phyloP scores from a whole-genome alignment of 2,797 vertebrate genomes.

The Oryzias dopingdopingensis region DNA sequence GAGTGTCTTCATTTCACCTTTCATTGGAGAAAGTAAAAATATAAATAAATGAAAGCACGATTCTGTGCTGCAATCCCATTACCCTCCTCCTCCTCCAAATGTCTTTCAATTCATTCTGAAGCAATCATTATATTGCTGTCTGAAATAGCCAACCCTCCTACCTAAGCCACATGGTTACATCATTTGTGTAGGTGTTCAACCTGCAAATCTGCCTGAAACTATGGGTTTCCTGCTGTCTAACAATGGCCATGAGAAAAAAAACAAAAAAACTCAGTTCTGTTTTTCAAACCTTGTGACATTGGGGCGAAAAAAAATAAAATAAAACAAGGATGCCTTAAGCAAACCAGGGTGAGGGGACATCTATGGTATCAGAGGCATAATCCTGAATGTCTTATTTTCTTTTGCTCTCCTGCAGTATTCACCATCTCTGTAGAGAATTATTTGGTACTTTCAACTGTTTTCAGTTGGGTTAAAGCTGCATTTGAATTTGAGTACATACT shows the following conservation, averaged over 20 bases:
- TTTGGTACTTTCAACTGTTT: neutral
- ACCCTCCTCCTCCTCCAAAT: slow-evolving; percentile 8
- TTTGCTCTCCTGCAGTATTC: slow-evolving; percentile 4
- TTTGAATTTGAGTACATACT: neutral
- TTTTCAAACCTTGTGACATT: slow-evolving; percentile 36
- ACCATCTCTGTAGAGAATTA: neutral
- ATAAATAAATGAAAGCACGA: neutral
- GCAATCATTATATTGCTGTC: slow-evolving; percentile 24
- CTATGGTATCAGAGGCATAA: neutral
- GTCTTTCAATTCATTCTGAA: slow-evolving; percentile 23
- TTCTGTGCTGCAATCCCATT: slow-evolving; percentile 12
- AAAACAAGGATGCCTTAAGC: slow-evolving; percentile 32
- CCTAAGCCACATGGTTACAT: slow-evolving; percentile 51
- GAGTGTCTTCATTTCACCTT: slow-evolving; percentile 25
- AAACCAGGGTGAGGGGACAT: slow-evolving; percentile 22
- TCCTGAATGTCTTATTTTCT: neutral
- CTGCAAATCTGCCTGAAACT: slow-evolving; percentile 49
- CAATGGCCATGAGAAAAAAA: slow-evolving; percentile 25
- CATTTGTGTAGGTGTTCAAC: slow-evolving; percentile 59
- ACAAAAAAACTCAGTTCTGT: slow-evolving; percentile 13
- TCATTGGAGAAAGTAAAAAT: slow-evolving; percentile 11
- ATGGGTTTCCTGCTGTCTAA: slow-evolving; percentile 25
- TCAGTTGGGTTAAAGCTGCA: neutral
- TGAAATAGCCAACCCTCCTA: slow-evolving; percentile 45
- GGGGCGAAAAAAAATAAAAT: slow-evolving; percentile 32